These are phyloP conservation scores for Leiothrix lutea DNA, from an alignment of 2,113 vertebrate species.

Conservation along the genomic window DNA sequence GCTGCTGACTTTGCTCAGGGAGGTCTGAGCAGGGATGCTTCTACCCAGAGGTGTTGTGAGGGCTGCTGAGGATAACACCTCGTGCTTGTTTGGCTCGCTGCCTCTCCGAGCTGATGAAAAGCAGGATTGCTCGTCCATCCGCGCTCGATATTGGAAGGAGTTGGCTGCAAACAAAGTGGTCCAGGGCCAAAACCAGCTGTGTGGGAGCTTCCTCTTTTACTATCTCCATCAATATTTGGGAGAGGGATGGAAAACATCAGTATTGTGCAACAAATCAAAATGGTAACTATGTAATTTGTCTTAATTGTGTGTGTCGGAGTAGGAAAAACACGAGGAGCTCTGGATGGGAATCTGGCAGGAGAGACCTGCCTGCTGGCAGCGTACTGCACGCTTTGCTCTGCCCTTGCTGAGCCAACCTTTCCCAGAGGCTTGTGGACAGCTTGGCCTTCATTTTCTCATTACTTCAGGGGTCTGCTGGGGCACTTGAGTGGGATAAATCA, in stretches of 20 bases:
- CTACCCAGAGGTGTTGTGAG: not conserved
- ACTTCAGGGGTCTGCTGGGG: not conserved
- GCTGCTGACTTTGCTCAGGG: not conserved
- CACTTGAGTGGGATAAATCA: not conserved
- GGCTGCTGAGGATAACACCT: not conserved
- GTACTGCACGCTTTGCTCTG: not conserved
- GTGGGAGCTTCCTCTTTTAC: not conserved
- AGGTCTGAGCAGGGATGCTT: not conserved
- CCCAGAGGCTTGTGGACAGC: not conserved
- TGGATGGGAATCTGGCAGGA: constrained; percentile 23
- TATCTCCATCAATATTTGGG: constrained; percentile 37
- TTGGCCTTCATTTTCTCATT: not conserved
- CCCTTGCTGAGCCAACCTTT: not conserved
- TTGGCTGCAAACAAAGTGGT: constrained; percentile 17
- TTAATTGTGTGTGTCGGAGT: constrained; percentile 3
- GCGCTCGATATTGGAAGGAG: rapidly evolving
- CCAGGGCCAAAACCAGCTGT: constrained; percentile 22
- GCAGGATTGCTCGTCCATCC: not conserved
- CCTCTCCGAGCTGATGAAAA: not conserved
- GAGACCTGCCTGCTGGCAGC: constrained; percentile 14
- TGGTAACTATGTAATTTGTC: constrained; percentile 54
- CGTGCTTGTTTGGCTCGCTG: not conserved
- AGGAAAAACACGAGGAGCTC: not conserved
- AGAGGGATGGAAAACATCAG: constrained; percentile 18
- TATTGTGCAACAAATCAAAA: constrained; percentile 27